These are phyloP conservation scores for Brachyhypopomus occidentalis DNA, from an alignment of 2,113 vertebrate species.

Conservation along the genomic window DNA sequence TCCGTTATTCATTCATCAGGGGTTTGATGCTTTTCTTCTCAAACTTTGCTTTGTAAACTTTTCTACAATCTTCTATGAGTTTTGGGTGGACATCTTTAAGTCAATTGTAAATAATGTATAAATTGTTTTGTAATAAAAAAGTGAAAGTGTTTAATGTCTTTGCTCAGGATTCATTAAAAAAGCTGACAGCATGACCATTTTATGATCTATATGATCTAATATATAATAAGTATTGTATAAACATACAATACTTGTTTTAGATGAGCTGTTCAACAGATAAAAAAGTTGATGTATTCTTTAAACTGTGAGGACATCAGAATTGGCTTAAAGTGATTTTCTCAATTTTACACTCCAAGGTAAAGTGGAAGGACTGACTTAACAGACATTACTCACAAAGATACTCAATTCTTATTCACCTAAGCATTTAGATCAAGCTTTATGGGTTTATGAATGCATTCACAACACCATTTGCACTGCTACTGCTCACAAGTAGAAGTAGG, in stretches of 20 bases:
- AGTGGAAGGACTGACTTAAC: too few species aligned
- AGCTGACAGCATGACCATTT: background rate
- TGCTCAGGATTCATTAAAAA: background rate
- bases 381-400: too few species aligned
- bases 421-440: too few species aligned
- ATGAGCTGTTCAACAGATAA: background rate
- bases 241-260: background rate
- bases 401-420: too few species aligned
- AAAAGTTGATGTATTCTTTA: too few species aligned
- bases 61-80: constrained; percentile 22
- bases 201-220: too few species aligned
- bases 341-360: too few species aligned
- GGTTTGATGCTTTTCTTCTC: background rate
- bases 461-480: too few species aligned
- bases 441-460: too few species aligned
- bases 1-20: constrained; percentile 45
- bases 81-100: constrained; percentile 1
- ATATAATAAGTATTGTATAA: too few species aligned
- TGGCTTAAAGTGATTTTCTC: too few species aligned
- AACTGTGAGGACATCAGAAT: too few species aligned
- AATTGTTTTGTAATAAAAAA: constrained; percentile 51
- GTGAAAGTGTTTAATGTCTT: background rate
- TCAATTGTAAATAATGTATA: constrained; percentile 49
- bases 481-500: background rate
- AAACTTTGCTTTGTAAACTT: background rate